A percentile compares a stretch with the other conserved stretches of the same genome.
phyloP scores from a whole-genome alignment of 2,113 vertebrate genomes.

The Marmota flaviventris region DNA sequence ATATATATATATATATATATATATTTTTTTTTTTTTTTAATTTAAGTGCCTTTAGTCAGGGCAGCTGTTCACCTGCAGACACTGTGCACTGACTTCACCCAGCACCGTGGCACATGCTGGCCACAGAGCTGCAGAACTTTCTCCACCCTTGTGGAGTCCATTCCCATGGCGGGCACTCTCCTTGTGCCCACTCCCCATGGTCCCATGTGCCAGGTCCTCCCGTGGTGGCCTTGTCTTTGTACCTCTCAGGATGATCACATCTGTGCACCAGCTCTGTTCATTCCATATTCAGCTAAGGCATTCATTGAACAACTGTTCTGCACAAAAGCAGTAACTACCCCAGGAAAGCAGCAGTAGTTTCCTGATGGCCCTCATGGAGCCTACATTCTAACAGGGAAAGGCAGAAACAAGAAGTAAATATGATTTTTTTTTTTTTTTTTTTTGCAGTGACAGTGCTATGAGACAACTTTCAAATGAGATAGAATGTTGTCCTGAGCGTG shows the following conservation, averaged over 20 bases:
- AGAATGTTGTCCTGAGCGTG: neutral
- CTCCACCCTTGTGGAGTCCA: neutral
- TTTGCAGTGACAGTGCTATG: neutral
- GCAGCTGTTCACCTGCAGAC: neutral
- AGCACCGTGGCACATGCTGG: neutral
- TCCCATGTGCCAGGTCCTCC: no score
- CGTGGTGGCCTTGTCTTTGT: neutral
- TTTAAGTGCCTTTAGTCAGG: neutral
- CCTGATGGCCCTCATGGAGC: neutral
- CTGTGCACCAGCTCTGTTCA: neutral
- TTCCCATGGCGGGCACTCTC: neutral
- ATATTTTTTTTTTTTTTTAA: no score
- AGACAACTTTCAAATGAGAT: neutral
- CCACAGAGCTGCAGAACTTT: fast-evolving
- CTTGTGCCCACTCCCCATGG: neutral
- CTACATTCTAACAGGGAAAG: neutral
- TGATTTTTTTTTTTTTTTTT: neutral
- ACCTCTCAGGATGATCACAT: neutral
- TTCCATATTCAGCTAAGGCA: neutral
- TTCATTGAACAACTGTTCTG: neutral
- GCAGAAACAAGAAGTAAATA: neutral
- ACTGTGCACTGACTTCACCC: neutral
- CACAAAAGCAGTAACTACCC: neutral
- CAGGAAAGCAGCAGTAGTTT: neutral
- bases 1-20: no score